Conservation (phyloP, 2,888 invertebrate genomes). For the Drosophila acutilabella region DNA sequence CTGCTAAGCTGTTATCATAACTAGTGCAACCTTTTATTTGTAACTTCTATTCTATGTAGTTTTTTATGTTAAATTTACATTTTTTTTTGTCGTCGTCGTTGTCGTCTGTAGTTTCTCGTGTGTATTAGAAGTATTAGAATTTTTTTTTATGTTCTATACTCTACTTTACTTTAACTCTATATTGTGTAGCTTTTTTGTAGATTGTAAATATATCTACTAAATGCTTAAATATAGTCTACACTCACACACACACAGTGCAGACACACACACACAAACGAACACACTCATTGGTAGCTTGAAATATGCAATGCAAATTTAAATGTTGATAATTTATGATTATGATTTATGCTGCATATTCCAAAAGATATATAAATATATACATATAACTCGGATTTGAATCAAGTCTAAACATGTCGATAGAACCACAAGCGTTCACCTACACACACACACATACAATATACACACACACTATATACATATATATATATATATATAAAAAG, state of each 20-base stretch:
- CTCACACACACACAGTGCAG: conserved; percentile 8
- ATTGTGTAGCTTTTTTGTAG: conserved; percentile 13
- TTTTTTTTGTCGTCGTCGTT: neutral
- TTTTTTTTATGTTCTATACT: conserved; percentile 8
- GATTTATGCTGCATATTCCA: conserved; percentile 42
- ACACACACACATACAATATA: conserved; percentile 31
- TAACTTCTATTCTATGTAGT: neutral
- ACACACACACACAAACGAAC: neutral
- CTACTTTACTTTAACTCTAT: neutral
- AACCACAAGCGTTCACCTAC: conserved; percentile 70
- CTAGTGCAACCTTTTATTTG: conserved; percentile 34
- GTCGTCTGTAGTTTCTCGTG: conserved; percentile 14
- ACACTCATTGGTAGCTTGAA: conserved; percentile 25
- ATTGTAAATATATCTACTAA: conserved; percentile 31
- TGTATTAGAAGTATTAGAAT: conserved; percentile 26
- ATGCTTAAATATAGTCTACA: conserved; percentile 12
- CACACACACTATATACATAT: no score
- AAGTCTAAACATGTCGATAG: conserved; percentile 75
- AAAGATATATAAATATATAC: conserved; percentile 14
- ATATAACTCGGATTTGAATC: conserved; percentile 54
- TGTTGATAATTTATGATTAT: conserved; percentile 37
- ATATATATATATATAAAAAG: neutral
- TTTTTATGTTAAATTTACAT: neutral
- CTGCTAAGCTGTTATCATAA: conserved; percentile 60
- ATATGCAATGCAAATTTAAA: conserved; percentile 40